A percentile compares a stretch with the other conserved stretches of the same genome.
phyloP scores from a whole-genome alignment of 2,888 invertebrate genomes.

The Orchesella flavescens region DNA sequence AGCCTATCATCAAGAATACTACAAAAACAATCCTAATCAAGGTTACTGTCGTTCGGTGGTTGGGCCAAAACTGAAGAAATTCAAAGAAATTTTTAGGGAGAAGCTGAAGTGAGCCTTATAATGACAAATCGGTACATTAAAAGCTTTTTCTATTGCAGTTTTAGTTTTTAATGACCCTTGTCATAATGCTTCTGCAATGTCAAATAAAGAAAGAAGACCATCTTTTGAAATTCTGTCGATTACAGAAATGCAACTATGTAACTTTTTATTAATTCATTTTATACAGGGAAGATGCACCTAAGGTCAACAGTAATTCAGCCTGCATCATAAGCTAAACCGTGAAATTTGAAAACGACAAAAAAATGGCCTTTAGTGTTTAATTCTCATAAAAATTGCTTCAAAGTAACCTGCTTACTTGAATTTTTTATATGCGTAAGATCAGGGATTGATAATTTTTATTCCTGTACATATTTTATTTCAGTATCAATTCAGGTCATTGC shows the following conservation, averaged over 20 bases:
- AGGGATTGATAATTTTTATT: background rate
- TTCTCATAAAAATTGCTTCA: no score
- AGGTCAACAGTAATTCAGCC: background rate
- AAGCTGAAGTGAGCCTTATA: conserved; percentile 55
- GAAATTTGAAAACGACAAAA: background rate
- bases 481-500: no score
- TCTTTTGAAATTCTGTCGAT: background rate
- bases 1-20: conserved; percentile 74
- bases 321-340: background rate
- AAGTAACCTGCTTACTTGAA: no score
- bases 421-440: background rate
- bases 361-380: background rate
- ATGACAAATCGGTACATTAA: background rate
- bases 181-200: no score
- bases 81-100: conserved; percentile 45
- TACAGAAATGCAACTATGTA: background rate
- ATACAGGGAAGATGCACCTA: conserved; percentile 8
- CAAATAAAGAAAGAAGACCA: no score
- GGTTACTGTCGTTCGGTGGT: conserved; percentile 59
- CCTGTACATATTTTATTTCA: no score
- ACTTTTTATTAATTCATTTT: background rate
- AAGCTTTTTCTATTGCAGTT: background rate
- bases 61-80: conserved; percentile 59
- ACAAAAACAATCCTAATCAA: conserved; percentile 62
- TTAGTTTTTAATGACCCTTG: no score